Evolutionary conservation across 2,888 invertebrate species (phyloP).

Genomic region (Chaetogeoica ovagalla): DNA sequence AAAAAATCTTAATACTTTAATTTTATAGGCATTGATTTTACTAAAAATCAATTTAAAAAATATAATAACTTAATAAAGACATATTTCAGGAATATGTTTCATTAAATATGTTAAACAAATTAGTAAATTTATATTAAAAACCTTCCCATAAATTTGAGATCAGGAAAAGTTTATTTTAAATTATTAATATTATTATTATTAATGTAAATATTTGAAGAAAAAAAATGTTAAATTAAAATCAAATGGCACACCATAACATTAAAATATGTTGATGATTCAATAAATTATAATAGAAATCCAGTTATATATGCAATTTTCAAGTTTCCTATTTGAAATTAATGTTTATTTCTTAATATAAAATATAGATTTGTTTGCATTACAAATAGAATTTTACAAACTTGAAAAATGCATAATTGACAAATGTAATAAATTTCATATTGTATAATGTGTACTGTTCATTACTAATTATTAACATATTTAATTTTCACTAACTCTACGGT

Average conservation of each 20-base stretch:
- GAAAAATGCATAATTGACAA: constrained; percentile 42
- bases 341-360: constrained; percentile 4
- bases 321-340: not conserved
- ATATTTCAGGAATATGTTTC: constrained; percentile 40
- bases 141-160: constrained; percentile 52
- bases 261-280: constrained; percentile 18
- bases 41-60: constrained; percentile 36
- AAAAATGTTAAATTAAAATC: constrained; percentile 11
- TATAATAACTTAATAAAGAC: not conserved
- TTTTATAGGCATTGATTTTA: constrained; percentile 38
- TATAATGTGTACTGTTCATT: not conserved
- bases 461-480: constrained; percentile 38
- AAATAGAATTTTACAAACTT: not conserved
- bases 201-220: constrained; percentile 27
- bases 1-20: constrained; percentile 33
- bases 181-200: constrained; percentile 8
- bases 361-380: not conserved
- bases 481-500: constrained; percentile 34
- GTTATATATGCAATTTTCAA: constrained; percentile 27
- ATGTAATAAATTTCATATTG: constrained; percentile 12
- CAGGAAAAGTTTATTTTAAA: constrained; percentile 47
- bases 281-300: constrained; percentile 6
- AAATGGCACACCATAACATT: constrained; percentile 41
- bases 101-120: constrained; percentile 44
- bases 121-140: constrained; percentile 33